Percentiles rank a stretch among this genome's conserved stretches.
These are phyloP conservation scores for Pampus argenteus DNA, from an alignment of 2,797 vertebrate species.

Conservation along the genomic window DNA sequence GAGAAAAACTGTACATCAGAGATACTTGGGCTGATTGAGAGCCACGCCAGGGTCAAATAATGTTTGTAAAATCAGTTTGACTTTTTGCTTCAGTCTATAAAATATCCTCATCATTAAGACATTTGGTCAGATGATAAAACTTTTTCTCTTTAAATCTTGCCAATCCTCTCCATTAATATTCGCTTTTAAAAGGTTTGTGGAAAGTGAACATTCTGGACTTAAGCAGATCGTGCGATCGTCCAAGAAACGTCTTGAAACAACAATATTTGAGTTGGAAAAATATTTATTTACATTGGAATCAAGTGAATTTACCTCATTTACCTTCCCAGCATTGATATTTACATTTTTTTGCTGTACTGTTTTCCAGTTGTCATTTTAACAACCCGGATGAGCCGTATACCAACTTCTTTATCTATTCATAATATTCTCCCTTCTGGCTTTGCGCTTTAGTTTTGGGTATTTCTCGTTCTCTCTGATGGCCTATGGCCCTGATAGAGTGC, in stretches of 20 bases:
- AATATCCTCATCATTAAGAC: background rate
- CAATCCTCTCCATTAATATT: rapidly evolving
- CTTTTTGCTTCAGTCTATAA: conserved; percentile 7
- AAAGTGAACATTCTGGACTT: background rate
- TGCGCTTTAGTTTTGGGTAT: conserved; percentile 4
- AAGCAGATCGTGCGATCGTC: background rate
- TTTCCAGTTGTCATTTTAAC: background rate
- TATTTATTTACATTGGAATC: background rate
- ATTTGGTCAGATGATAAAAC: background rate
- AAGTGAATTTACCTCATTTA: background rate
- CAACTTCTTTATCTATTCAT: background rate
- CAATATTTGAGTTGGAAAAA: conserved; percentile 4
- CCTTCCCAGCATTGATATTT: too few species aligned
- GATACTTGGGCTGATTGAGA: conserved; percentile 32
- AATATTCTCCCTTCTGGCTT: background rate
- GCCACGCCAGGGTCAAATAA: conserved; percentile 21
- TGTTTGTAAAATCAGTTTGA: conserved; percentile 15
- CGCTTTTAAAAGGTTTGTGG: background rate
- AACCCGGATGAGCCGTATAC: background rate
- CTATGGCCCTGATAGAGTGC: conserved; percentile 27
- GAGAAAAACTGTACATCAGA: conserved; percentile 19
- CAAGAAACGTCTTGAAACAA: background rate
- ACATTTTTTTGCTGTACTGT: background rate
- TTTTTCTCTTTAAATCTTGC: background rate
- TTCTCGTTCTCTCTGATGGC: conserved; percentile 22